Conservation (phyloP, 2,888 invertebrate species). For the Campoletis raptor region DNA sequence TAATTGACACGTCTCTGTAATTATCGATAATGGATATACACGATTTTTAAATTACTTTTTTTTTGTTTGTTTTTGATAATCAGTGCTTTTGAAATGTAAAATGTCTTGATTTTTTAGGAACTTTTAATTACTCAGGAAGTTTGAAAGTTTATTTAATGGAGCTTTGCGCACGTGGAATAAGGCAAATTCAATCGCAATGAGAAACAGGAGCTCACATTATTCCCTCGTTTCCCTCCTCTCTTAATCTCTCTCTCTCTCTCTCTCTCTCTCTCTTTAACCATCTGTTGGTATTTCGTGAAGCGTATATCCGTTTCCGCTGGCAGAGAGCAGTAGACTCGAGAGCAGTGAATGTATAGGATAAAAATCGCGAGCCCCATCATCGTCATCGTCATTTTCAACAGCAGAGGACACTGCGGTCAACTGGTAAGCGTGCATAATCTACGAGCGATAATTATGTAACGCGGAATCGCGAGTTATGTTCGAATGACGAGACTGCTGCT, state of each 20-base stretch:
- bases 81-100: not conserved
- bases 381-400: constrained; percentile 43
- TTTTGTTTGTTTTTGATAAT: not conserved
- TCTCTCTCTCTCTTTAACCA: constrained; percentile 62
- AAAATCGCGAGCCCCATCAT: constrained; percentile 42
- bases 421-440: constrained; percentile 68
- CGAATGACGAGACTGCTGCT: constrained; percentile 42
- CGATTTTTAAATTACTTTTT: not conserved
- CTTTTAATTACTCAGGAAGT: not conserved
- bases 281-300: constrained; percentile 81
- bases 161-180: not conserved
- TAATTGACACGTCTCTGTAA: not conserved
- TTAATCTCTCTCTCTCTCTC: constrained; percentile 3
- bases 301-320: constrained; percentile 84
- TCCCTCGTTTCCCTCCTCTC: constrained; percentile 18
- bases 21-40: not conserved
- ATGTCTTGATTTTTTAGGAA: not conserved
- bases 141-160: not conserved
- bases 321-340: constrained; percentile 38
- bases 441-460: constrained; percentile 73
- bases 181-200: not conserved
- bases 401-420: constrained; percentile 74
- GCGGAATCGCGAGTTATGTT: constrained; percentile 62
- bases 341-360: constrained; percentile 44
- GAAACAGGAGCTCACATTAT: constrained; percentile 20